These are phyloP conservation scores for Acleris holmiana DNA, from an alignment of 2,888 invertebrate genomes.

Conservation along the genomic window DNA sequence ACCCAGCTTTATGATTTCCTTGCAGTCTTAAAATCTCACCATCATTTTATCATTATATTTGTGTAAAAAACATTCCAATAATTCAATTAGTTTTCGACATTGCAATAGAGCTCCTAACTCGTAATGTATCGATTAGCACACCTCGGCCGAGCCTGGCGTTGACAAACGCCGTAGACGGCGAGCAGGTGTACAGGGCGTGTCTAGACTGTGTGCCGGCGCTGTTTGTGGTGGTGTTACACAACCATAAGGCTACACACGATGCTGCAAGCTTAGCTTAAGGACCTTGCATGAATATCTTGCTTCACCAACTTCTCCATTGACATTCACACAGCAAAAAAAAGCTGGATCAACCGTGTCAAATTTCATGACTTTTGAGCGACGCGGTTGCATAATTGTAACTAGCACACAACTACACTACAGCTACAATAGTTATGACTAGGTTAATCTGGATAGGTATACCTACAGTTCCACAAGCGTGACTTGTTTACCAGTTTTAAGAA, in stretches of 20 bases:
- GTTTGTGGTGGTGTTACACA: constrained; percentile 1
- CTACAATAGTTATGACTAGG: too few relatives aligned
- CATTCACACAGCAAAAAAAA: too few relatives aligned
- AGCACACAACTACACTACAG: too few relatives aligned
- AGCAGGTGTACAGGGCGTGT: constrained; percentile 27
- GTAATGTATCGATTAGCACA: constrained; percentile 14
- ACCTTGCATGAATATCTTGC: too few relatives aligned
- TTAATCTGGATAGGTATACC: too few relatives aligned
- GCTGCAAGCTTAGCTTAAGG: background rate
- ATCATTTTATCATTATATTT: constrained; percentile 14
- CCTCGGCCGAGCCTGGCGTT: constrained; percentile 20
- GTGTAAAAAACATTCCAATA: constrained; percentile 27
- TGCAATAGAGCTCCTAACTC: constrained; percentile 16
- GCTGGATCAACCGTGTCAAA: too few relatives aligned
- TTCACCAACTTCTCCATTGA: too few relatives aligned
- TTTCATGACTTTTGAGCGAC: too few relatives aligned
- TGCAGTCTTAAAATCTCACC: constrained; percentile 7
- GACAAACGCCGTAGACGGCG: constrained; percentile 25
- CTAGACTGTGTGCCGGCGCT: constrained; percentile 14
- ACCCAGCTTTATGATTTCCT: background rate
- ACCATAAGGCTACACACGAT: background rate
- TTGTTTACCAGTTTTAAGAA: too few relatives aligned
- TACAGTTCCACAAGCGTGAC: too few relatives aligned
- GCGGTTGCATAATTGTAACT: too few relatives aligned
- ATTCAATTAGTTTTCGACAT: constrained; percentile 33